These are phyloP conservation scores for Hystrix brachyura DNA, from an alignment of 2,113 vertebrate species.

Conservation along the genomic window DNA sequence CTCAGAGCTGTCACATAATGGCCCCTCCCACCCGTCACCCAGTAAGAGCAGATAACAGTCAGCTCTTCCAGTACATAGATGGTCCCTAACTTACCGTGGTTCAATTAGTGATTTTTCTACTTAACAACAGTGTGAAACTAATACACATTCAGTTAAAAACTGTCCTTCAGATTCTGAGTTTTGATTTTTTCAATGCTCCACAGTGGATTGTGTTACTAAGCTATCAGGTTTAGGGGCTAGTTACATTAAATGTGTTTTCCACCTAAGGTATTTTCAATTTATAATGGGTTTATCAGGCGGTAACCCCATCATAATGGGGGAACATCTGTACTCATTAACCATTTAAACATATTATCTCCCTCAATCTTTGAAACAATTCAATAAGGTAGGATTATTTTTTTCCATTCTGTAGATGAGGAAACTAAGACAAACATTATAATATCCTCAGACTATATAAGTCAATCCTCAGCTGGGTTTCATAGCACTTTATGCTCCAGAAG, in stretches of 20 bases:
- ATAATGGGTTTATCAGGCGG: no score
- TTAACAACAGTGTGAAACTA: neutral
- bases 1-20: neutral
- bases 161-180: neutral
- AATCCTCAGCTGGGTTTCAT: neutral
- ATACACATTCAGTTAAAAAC: neutral
- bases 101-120: neutral
- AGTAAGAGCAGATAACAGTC: neutral
- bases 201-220: neutral
- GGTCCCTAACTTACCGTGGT: neutral
- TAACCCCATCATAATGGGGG: neutral
- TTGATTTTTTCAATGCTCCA: neutral
- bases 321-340: neutral
- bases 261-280: neutral
- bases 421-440: neutral
- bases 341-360: neutral
- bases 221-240: neutral
- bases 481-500: neutral
- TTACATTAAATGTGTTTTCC: neutral
- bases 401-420: neutral
- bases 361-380: constrained; percentile 12
- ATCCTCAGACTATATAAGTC: neutral
- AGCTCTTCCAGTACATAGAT: neutral
- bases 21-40: neutral
- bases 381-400: neutral